Evolutionary conservation across 2,888 invertebrate genomes (phyloP).

Genomic region (Drosophila antonietae): DNA sequence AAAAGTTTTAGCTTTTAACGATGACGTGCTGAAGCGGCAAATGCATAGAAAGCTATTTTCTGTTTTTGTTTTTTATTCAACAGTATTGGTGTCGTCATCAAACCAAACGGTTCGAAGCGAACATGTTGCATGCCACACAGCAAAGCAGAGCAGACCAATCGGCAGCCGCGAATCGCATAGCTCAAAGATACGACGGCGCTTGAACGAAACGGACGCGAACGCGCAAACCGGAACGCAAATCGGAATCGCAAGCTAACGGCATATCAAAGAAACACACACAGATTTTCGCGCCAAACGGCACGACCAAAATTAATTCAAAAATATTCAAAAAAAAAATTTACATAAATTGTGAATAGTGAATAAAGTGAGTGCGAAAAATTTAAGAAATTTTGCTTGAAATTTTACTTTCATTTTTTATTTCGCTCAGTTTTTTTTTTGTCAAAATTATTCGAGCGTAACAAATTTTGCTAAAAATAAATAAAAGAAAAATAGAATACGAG

Average conservation of each 20-base stretch:
- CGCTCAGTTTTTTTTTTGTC: constrained; percentile 15
- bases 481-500: constrained; percentile 29
- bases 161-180: constrained; percentile 24
- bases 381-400: not conserved
- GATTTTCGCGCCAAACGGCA: constrained; percentile 33
- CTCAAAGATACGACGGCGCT: constrained; percentile 73
- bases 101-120: constrained; percentile 20
- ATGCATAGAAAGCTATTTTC: constrained; percentile 20
- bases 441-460: constrained; percentile 36
- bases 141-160: constrained; percentile 1
- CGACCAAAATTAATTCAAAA: constrained; percentile 20
- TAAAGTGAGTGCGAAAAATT: not conserved
- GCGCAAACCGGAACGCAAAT: constrained; percentile 49
- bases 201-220: constrained; percentile 77
- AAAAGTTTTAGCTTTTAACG: constrained; percentile 58
- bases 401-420: constrained; percentile 13
- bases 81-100: constrained; percentile 73
- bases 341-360: not conserved
- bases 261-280: constrained; percentile 36
- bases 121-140: constrained; percentile 30
- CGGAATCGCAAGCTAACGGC: constrained; percentile 19
- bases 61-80: constrained; percentile 25
- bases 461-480: constrained; percentile 50
- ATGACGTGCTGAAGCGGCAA: constrained; percentile 52
- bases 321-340: not conserved